Evolutionary conservation across 2,888 invertebrate genomes (phyloP), one percentile per base, ranked within the genome.

Genomic region (Seira musarum): DNA sequence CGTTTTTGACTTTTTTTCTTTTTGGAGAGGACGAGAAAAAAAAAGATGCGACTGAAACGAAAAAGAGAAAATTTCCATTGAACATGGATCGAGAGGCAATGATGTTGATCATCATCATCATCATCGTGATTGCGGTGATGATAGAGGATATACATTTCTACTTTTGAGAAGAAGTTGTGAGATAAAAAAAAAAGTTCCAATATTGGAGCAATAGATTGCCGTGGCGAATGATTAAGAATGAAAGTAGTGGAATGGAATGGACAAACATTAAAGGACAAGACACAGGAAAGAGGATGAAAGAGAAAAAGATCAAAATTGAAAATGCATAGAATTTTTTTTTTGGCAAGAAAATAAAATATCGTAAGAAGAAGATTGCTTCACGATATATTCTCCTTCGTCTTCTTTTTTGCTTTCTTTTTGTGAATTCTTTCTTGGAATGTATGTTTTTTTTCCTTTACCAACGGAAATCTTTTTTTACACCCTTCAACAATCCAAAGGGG

Each of bases 31-130:
- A n/a, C n/a, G n/a, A n/a, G n/a, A n/a, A n/a, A n/a, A n/a, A n/a
- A n/a, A n/a, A n/a, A 60, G 57, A 64, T 22, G 66, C 61, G 46
- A 72, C 65, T n/a, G n/a, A n/a, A n/a, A n/a, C 65, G 64, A n/a
- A n/a, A n/a, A n/a, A n/a, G n/a, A n/a, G n/a, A n/a, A n/a, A 49
- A 74, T 74, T 74, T 74, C 66, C 66, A 75, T 67, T 68, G 65
- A 61, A 68, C 61, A 75, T 49, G 68, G 53, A 49, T 24, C 46
- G 10, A 49, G 15, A 6, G 46, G 49, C 35, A 46, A 73, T n/a
- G n/a, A n/a, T 72, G 22, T 53, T 57, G 22, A 57, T 73, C 53
- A 73, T 65, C 49, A 73, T 64, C 49, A 73, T 73, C 53, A n/a
- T n/a, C n/a, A 65, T 53, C 49, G 73, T 49, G 19, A 65, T 73